phyloP scores from a whole-genome alignment of 1,140 invertebrate genomes.

The Eriosoma lanigerum region DNA sequence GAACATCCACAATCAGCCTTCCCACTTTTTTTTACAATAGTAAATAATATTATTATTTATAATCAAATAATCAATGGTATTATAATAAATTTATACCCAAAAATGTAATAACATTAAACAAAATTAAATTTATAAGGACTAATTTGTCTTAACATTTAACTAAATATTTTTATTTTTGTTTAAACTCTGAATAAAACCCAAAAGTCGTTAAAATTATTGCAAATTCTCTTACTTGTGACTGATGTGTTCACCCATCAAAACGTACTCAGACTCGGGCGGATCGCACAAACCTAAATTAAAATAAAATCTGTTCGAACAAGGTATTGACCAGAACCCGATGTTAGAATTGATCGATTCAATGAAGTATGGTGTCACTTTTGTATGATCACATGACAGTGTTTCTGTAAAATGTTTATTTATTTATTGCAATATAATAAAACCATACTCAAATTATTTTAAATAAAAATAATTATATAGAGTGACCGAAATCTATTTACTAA shows the following conservation, averaged over 20 bases:
- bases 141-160: not conserved
- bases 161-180: not conserved
- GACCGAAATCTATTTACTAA: no score
- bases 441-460: no score
- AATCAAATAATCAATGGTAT: not conserved
- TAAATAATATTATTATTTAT: no score
- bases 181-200: not conserved
- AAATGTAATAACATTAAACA: not conserved
- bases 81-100: not conserved
- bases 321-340: constrained; percentile 78
- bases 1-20: no score
- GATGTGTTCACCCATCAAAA: constrained; percentile 80
- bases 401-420: constrained; percentile 60
- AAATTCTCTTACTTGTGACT: constrained; percentile 66
- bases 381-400: constrained; percentile 82
- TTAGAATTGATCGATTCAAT: constrained; percentile 80
- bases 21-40: no score
- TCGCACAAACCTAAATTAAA: constrained; percentile 80
- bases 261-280: constrained; percentile 73
- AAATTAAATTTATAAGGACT: not conserved
- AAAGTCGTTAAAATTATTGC: not conserved
- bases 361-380: constrained; percentile 85
- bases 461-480: no score
- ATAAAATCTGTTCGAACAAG: constrained; percentile 75
- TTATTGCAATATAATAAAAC: no score